These are phyloP conservation scores for Limnephilus marmoratus DNA, from an alignment of 2,888 invertebrate species.

Conservation along the genomic window DNA sequence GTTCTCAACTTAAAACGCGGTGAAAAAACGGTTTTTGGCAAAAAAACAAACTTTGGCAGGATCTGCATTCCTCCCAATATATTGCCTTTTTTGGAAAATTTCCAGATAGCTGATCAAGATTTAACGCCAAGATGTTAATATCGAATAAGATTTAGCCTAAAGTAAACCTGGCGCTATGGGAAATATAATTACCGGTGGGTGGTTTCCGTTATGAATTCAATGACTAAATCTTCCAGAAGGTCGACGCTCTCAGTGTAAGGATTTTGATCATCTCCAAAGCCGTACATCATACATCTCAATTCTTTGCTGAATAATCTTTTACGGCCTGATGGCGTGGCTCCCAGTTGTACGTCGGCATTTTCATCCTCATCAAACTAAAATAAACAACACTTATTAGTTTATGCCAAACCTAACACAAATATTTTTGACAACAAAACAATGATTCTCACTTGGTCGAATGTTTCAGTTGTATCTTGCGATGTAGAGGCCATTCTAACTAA, in stretches of 20 bases:
- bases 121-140: not conserved
- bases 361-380: slow-evolving; percentile 82
- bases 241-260: slow-evolving; percentile 99
- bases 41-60: no score
- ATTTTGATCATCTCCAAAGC: slow-evolving; percentile 99
- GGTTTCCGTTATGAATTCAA: slow-evolving; percentile 98
- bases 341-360: slow-evolving; percentile 82
- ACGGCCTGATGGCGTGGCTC: slow-evolving; percentile 83
- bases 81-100: not conserved
- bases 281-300: slow-evolving; percentile 98
- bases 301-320: slow-evolving; percentile 95
- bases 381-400: not conserved
- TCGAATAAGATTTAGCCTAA: not conserved
- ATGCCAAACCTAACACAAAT: not conserved
- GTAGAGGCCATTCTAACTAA: slow-evolving; percentile 16
- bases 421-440: not conserved
- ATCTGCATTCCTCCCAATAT: no score
- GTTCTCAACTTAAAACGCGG: no score
- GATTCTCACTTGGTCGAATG: slow-evolving; percentile 61
- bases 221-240: slow-evolving; percentile 96
- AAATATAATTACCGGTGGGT: slow-evolving; percentile 82
- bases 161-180: not conserved
- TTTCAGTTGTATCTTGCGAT: slow-evolving; percentile 59
- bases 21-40: no score
- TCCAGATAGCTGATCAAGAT: not conserved